These are phyloP conservation scores for Camelus dromedarius DNA, from an alignment of 2,113 vertebrate species.

Conservation along the genomic window DNA sequence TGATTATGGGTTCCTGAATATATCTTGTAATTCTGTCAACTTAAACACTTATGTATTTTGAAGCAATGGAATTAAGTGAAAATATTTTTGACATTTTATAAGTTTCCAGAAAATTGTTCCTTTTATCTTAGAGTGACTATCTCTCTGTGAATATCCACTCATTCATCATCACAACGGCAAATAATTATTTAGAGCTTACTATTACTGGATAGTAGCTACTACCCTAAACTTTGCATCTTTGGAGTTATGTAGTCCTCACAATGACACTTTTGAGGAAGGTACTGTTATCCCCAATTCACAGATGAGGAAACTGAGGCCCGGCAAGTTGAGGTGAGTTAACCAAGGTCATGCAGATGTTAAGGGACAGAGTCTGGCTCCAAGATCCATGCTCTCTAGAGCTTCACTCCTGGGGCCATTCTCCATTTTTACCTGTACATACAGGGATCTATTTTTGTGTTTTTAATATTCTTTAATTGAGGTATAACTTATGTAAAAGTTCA, in stretches of 20 bases:
- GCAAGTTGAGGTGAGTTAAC: background rate
- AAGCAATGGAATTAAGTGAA: background rate
- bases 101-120: background rate
- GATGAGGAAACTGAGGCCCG: background rate
- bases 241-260: background rate
- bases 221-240: background rate
- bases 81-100: conserved; percentile 1
- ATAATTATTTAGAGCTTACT: background rate
- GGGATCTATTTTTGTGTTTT: background rate
- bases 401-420: background rate
- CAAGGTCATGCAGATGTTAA: background rate
- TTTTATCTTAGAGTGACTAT: background rate
- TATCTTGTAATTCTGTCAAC: background rate
- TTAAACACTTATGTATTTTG: conserved; percentile 20
- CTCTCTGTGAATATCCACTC: background rate
- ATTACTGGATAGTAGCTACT: background rate
- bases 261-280: background rate
- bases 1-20: background rate
- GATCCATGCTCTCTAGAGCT: background rate
- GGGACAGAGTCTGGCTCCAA: background rate
- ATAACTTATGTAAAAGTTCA: background rate
- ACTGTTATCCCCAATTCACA: background rate
- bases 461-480: background rate
- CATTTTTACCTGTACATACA: background rate
- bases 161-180: background rate